phyloP scores from a whole-genome alignment of 2,797 vertebrate genomes.

The Parotocinclus haroldoi region DNA sequence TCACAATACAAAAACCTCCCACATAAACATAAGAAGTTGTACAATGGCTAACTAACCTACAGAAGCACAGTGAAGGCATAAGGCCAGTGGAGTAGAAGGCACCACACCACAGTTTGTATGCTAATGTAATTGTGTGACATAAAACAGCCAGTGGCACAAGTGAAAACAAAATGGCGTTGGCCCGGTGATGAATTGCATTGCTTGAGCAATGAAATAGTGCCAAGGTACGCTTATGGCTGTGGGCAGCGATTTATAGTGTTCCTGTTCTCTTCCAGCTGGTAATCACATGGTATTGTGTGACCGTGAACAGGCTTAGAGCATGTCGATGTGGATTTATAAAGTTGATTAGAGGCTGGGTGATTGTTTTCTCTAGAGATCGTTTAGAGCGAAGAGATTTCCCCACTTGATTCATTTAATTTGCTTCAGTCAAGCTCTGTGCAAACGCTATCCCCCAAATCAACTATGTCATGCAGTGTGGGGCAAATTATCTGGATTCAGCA shows the following conservation, averaged over 20 bases:
- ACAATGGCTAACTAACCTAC: background rate
- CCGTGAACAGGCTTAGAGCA: constrained; percentile 58
- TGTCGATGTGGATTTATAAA: constrained; percentile 62
- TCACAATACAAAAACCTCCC: too few relatives aligned
- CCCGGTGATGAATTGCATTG: constrained; percentile 19
- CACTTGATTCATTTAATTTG: constrained; percentile 45
- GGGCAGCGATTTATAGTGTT: constrained; percentile 41
- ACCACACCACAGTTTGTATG: constrained; percentile 24
- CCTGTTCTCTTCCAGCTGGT: constrained; percentile 18
- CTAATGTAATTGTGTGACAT: constrained; percentile 29
- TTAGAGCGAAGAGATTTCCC: constrained; percentile 39
- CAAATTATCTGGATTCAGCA: constrained; percentile 36
- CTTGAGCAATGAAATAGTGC: constrained; percentile 12
- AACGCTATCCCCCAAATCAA: constrained; percentile 30
- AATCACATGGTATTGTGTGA: constrained; percentile 42
- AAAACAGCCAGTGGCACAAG: constrained; percentile 11
- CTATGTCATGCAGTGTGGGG: constrained; percentile 26
- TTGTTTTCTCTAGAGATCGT: constrained; percentile 58
- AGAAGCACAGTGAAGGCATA: background rate
- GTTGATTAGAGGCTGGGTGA: constrained; percentile 59
- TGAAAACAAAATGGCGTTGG: constrained; percentile 29
- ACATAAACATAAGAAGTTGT: too few relatives aligned
- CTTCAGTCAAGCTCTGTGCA: constrained; percentile 36
- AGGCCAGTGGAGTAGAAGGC: background rate
- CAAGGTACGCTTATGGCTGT: constrained; percentile 3